Conservation (phyloP, 2,113 vertebrate genomes). For the Caretta caretta region DNA sequence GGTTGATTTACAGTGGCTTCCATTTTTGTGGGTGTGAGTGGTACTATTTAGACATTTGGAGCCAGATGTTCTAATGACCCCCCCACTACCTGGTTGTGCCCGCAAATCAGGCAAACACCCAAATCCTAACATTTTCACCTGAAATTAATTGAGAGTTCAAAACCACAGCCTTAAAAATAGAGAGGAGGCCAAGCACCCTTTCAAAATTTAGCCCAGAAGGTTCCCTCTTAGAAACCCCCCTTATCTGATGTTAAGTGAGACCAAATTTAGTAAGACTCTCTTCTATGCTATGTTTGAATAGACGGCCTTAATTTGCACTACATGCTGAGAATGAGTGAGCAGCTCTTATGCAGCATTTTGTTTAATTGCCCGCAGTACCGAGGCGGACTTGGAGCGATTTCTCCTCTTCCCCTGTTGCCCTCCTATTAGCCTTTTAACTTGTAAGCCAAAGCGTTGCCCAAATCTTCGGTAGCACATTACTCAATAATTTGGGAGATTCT, state of each 20-base stretch:
- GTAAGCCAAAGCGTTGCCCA: background rate
- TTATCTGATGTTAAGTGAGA: background rate
- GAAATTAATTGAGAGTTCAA: constrained; percentile 4
- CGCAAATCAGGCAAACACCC: background rate
- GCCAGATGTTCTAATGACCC: background rate
- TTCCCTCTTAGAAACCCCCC: constrained; percentile 15
- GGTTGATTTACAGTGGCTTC: background rate
- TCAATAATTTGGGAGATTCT: constrained; percentile 27
- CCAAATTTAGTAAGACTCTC: background rate
- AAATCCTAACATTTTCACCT: background rate
- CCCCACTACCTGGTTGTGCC: background rate
- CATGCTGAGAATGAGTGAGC: background rate
- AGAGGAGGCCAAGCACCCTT: background rate
- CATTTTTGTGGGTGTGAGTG: background rate
- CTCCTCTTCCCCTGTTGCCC: background rate
- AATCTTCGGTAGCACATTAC: constrained; percentile 9
- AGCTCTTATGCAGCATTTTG: background rate
- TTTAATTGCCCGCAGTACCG: background rate
- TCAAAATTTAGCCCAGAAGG: constrained; percentile 2
- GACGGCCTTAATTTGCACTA: background rate
- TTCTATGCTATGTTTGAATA: background rate
- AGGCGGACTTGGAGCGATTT: background rate
- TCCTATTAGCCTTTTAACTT: background rate
- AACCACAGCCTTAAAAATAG: background rate
- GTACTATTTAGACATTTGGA: background rate